These are phyloP conservation scores for Xenopus laevis DNA, from an alignment of 2,113 vertebrate species.

Conservation along the genomic window DNA sequence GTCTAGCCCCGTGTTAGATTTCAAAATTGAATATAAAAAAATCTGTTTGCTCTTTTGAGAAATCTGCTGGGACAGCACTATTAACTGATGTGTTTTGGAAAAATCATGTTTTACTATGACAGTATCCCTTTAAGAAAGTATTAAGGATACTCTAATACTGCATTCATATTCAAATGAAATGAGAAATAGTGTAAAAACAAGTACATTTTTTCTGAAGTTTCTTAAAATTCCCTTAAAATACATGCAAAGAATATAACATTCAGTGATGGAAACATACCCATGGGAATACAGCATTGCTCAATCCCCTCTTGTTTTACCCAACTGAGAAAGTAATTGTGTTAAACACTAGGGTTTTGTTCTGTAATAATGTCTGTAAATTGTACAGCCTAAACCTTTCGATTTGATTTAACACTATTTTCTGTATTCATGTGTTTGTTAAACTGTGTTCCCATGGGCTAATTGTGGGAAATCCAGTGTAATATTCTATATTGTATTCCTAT, in stretches of 20 bases:
- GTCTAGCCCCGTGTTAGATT: no score
- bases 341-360: conserved; percentile 35
- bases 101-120: no score
- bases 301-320: conserved; percentile 27
- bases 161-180: conserved; percentile 2
- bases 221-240: conserved; percentile 5
- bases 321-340: conserved; percentile 39
- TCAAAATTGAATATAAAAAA: no score
- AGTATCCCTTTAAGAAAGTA: no score
- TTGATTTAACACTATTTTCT: conserved; percentile 44
- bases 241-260: conserved; percentile 9
- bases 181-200: neutral
- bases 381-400: conserved; percentile 25
- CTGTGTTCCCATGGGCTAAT: conserved; percentile 24
- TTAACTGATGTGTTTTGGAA: no score
- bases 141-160: conserved; percentile 2
- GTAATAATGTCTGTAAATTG: conserved; percentile 21
- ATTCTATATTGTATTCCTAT: conserved; percentile 25
- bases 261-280: neutral
- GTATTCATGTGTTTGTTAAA: conserved; percentile 38
- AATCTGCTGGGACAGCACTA: no score
- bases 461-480: conserved; percentile 33
- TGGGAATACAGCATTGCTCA: conserved; percentile 4
- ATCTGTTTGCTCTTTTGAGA: no score
- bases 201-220: neutral